Percentiles rank a stretch among this genome's conserved stretches.
Conservation (phyloP, 2,888 invertebrate species). For the Caenorhabditis drosophilae region DNA sequence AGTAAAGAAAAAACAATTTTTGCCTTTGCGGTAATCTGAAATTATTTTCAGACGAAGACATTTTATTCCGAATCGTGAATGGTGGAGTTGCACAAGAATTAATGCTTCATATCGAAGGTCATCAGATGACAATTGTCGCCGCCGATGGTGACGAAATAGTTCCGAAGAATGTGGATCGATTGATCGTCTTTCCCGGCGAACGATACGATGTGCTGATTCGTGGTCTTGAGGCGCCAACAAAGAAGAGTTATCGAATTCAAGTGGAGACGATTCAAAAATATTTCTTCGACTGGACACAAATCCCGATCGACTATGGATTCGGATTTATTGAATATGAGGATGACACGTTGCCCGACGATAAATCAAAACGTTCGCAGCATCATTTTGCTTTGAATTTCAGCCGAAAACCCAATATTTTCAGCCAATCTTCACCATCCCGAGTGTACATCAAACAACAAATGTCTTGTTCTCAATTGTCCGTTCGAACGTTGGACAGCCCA, state of each 20-base stretch:
- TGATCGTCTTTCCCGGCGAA: conserved; percentile 65
- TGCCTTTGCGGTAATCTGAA: background rate
- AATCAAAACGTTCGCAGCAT: conserved; percentile 21
- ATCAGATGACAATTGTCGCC: conserved; percentile 56
- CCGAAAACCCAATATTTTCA: conserved; percentile 11
- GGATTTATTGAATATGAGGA: conserved; percentile 58
- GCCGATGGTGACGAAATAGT: conserved; percentile 63
- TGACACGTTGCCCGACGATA: conserved; percentile 25
- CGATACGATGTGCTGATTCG: conserved; percentile 63
- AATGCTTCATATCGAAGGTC: conserved; percentile 60
- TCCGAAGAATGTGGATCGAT: conserved; percentile 51
- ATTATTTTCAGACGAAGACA: conserved; percentile 36
- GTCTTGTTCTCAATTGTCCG: conserved; percentile 58
- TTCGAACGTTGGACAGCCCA: conserved; percentile 45
- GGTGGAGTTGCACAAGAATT: conserved; percentile 63
- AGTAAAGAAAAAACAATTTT: no score
- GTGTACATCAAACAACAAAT: conserved; percentile 42
- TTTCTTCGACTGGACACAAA: conserved; percentile 50
- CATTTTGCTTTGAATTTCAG: background rate
- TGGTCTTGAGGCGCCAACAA: conserved; percentile 42
- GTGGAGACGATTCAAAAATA: conserved; percentile 41
- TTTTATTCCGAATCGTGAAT: conserved; percentile 60
- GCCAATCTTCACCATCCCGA: conserved; percentile 52
- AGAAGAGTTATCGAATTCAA: conserved; percentile 45
- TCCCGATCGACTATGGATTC: conserved; percentile 52